Base-by-base conservation (phyloP, 2,888 invertebrate genomes). In the Lumbricus terrestris region DNA sequence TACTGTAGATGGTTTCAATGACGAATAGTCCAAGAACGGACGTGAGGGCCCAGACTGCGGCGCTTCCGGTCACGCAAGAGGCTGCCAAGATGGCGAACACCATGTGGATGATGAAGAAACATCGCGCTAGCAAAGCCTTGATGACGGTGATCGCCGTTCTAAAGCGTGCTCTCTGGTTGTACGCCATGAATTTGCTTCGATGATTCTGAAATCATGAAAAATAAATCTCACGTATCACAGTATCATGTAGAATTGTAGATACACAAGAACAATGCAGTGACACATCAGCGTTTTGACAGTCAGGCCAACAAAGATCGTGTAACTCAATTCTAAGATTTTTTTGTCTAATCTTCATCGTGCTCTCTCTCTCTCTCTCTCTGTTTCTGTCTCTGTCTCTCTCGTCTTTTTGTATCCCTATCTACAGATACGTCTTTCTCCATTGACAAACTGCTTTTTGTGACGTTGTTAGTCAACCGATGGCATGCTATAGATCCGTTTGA, bases 11-110 rank as follows among this genome's bases (percentile, higher is more conserved):
- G 4, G 97, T 98, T 95, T 98, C 98, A 93, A 98, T 96, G 91
- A 97, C 96, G 89, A 98, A 95, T 91, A 97, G 95, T 54, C 97
- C 94, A 90, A 98, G 96, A 0, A 98, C 97, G 0, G 97, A 96
- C 34, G 97, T 97, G 92, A 98, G 95, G 93, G 97, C 97, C 98
- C 98, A 98, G 93, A 97, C 97, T 90, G 94, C 94, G 34, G 95
- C 94, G 91, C 95, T 94, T 38, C 96, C 96, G 93, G 97, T 97
- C 92, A 97, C 97, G 20, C 96, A 95, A 0, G 97, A 97, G 85
- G 98, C 97, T 95, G 97, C 97, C 97, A 98, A 98, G 93, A 98
- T 97, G 1, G 97, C 97, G 88, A 98, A 96, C 90, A 97, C 96
- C 54, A 97, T 97, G 93, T 98, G 98, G 3, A 96, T 96, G 11